Conservation (phyloP, 64 coral and sea anemone genomes). For the Montipora sp. region DNA sequence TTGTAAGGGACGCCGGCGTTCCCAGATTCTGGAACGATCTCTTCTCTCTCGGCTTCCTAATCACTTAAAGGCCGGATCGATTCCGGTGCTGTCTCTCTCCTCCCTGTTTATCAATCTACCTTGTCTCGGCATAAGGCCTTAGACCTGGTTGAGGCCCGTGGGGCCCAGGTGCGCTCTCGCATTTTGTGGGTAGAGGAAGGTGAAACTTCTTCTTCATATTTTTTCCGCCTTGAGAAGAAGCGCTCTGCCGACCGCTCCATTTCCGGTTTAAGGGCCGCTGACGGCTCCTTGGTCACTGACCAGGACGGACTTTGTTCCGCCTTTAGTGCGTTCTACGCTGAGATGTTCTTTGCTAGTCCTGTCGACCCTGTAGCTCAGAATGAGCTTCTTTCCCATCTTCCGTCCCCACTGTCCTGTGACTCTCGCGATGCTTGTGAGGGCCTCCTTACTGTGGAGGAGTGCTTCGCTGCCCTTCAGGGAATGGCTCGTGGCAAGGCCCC, state of each 20-base stretch:
- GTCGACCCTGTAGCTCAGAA: neutral
- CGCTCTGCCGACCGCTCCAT: neutral
- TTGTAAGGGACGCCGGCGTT: neutral
- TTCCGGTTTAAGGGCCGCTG: neutral
- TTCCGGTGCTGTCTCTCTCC: neutral
- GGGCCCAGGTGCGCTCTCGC: neutral
- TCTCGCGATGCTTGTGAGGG: too few species aligned
- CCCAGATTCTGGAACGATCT: neutral
- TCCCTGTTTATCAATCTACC: neutral
- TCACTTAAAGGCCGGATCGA: neutral
- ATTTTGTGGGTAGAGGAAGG: conserved; percentile 34
- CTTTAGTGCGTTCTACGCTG: neutral
- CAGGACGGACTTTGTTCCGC: neutral
- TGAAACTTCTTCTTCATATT: neutral
- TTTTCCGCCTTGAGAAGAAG: neutral
- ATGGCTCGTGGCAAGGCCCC: too few species aligned
- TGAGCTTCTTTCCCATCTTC: too few species aligned
- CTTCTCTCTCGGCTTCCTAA: neutral
- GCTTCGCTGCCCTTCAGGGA: too few species aligned
- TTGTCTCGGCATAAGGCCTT: neutral
- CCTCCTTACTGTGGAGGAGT: too few species aligned
- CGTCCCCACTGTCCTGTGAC: too few species aligned
- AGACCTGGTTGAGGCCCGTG: neutral
- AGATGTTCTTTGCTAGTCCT: neutral
- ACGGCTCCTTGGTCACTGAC: neutral